Evolutionary conservation across 2,888 invertebrate species (phyloP), one percentile per base, ranked within the genome.

Genomic region (Eupeodes luniger): DNA sequence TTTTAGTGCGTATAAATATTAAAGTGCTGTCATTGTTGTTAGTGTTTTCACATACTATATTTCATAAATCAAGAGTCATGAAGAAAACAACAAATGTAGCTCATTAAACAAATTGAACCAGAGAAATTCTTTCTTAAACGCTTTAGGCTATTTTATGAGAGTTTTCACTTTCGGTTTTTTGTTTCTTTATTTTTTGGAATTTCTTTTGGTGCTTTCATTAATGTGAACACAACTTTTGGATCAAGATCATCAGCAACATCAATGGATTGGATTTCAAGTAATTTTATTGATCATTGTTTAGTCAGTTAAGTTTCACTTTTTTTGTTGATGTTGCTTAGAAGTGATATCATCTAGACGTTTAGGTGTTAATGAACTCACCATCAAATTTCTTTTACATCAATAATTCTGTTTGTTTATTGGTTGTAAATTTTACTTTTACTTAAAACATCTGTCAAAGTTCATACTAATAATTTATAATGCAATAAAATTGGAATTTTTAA

Each of bases 91-190:
- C 27, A 40, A 66, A 66, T 55, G 40, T 19, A 40, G 12, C 40
- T 55, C 70, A 70, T 36, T 55, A 44, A 70, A 70, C 19, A 16
- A 40, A 44, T 55, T 55, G 64, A 82, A 64, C 59, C 59, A 75
- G 83, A 79, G 79, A 70, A 75, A 75, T 61, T 79, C 67, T 83
- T 76, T 79, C 62, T 62, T 86, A n/a, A 14, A 19, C 16, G 40
- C 62, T 76, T 16, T 67, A 61, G 64, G 76, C 55, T 14, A 27
- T 40, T 70, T 69, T 55, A 75, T 83, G 27, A 67, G 83, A 67
- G 83, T 79, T 83, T 86, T 83, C 86, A 86, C 86, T 86, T 83
- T 86, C 83, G 12, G 44, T 86, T 82, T 82, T 44, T 27, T 27
- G 27, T 27, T 27, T 27, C 27, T 27, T 27, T 64, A 27, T 62